Evolutionary conservation across 2,888 invertebrate genomes (phyloP).

Genomic region (Drosophila incognita): DNA sequence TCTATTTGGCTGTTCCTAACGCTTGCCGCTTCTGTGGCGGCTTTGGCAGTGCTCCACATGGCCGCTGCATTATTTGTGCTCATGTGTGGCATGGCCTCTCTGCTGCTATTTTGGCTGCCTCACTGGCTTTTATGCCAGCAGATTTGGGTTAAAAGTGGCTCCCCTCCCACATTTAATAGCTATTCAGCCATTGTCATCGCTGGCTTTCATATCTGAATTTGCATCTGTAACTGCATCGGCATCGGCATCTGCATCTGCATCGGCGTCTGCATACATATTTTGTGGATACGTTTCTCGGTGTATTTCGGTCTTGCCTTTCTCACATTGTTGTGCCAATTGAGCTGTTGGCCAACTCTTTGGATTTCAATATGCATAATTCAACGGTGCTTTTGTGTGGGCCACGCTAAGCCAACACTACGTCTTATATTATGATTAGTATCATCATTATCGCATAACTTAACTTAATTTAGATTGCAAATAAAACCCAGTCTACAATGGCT

Average conservation of each 20-base stretch:
- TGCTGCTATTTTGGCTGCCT: conserved; percentile 41
- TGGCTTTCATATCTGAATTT: conserved; percentile 16
- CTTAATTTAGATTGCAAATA: neutral
- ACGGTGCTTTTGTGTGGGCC: conserved; percentile 3
- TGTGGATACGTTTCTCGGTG: conserved; percentile 17
- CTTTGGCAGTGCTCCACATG: conserved; percentile 76
- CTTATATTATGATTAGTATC: conserved; percentile 7
- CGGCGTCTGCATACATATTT: conserved; percentile 11
- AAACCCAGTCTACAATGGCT: neutral
- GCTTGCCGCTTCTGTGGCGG: conserved; percentile 49
- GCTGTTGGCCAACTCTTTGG: conserved; percentile 10
- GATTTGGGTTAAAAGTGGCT: conserved; percentile 79
- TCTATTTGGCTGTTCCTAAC: conserved; percentile 7
- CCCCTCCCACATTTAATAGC: conserved; percentile 79
- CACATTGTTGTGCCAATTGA: conserved; percentile 51
- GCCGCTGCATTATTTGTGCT: conserved; percentile 71
- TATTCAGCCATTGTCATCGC: conserved; percentile 53
- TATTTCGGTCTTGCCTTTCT: conserved; percentile 11
- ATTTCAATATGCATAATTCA: conserved; percentile 40
- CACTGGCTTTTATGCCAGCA: conserved; percentile 73
- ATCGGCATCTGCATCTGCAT: conserved; percentile 13
- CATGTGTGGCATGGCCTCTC: conserved; percentile 61
- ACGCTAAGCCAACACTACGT: neutral
- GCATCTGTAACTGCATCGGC: conserved; percentile 34
- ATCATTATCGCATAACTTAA: conserved; percentile 7